Evolutionary conservation across 2,888 invertebrate genomes (phyloP).

Genomic region (Hypomecis punctinalis): DNA sequence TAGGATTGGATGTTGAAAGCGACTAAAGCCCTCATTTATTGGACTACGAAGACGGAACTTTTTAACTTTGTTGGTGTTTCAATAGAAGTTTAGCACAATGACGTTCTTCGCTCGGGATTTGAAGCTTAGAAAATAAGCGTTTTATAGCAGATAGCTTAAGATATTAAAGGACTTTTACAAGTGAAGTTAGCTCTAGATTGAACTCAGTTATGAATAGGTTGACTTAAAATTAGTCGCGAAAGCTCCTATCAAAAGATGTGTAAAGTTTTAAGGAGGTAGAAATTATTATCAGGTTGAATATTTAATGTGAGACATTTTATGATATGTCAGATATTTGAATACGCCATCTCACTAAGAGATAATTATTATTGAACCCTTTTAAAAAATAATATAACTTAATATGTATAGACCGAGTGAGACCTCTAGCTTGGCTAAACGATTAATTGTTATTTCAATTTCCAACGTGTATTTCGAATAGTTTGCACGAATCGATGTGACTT

Average conservation of each 20-base stretch:
- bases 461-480: no score
- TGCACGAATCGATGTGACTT: no score
- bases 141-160: slow-evolving; percentile 34
- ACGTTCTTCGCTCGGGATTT: slow-evolving; percentile 32
- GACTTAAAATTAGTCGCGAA: slow-evolving; percentile 3
- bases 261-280: neutral
- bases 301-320: no score
- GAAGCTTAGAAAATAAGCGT: slow-evolving; percentile 43
- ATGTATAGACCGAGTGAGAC: no score
- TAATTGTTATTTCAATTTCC: no score
- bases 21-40: slow-evolving; percentile 41
- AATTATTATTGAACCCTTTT: no score
- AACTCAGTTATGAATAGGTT: slow-evolving; percentile 10
- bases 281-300: no score
- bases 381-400: no score
- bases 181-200: slow-evolving; percentile 14
- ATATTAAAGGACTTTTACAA: slow-evolving; percentile 20
- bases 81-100: slow-evolving; percentile 47
- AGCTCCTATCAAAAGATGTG: neutral
- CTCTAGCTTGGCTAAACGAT: no score
- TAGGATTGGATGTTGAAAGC: slow-evolving; percentile 34
- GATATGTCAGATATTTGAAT: no score
- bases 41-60: slow-evolving; percentile 43
- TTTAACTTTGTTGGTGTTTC: slow-evolving; percentile 48
- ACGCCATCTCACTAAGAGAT: no score